These are phyloP conservation scores for Gymnogyps californianus DNA, from an alignment of 2,113 vertebrate species.

Conservation along the genomic window DNA sequence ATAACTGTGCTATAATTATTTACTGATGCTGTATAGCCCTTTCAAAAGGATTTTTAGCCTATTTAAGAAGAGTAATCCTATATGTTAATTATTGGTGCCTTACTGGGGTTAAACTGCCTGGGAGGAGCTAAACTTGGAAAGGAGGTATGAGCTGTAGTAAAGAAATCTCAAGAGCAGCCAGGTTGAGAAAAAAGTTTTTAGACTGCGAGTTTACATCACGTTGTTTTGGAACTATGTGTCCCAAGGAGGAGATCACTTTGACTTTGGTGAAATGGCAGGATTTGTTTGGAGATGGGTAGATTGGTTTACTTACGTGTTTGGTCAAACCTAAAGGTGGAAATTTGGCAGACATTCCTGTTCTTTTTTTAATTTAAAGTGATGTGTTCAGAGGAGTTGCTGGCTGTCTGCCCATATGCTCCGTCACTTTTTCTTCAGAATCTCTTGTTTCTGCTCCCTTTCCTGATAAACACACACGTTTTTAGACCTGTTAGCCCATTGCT, in stretches of 20 bases:
- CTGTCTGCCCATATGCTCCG: neutral
- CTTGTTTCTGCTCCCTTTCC: neutral
- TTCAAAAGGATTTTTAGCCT: neutral
- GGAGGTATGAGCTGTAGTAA: neutral
- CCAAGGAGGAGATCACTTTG: neutral
- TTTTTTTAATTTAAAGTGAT: neutral
- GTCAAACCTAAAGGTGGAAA: neutral
- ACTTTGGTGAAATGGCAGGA: neutral
- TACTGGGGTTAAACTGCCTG: neutral
- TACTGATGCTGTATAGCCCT: neutral
- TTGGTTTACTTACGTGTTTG: neutral
- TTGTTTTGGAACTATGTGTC: neutral
- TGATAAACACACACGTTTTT: neutral
- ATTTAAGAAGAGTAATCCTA: neutral
- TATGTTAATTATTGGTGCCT: neutral
- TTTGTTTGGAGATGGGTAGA: neutral
- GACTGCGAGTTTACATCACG: accelerated
- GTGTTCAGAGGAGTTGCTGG: neutral
- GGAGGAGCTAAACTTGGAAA: neutral
- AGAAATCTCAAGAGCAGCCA: neutral
- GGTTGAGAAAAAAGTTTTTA: neutral
- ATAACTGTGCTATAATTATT: neutral
- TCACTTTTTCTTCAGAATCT: neutral
- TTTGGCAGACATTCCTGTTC: neutral
- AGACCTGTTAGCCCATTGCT: neutral